Percentiles rank a stretch among this genome's conserved stretches.
These are phyloP conservation scores for Nibea coibor DNA, from an alignment of 2,113 vertebrate species.

Conservation along the genomic window DNA sequence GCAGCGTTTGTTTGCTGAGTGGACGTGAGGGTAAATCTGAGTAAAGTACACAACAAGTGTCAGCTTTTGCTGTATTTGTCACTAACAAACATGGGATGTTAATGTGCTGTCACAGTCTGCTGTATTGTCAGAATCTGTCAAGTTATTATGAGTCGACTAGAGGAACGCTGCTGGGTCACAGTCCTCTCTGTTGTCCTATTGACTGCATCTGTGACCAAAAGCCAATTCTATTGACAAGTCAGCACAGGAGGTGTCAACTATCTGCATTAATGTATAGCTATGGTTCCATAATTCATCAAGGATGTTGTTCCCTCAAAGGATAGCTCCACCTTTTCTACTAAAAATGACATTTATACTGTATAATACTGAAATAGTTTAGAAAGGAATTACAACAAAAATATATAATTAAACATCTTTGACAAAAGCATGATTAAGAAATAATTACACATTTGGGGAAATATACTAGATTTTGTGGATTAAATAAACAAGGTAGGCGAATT, in stretches of 20 bases:
- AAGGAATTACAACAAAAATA: not conserved
- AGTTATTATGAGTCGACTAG: slow-evolving; percentile 38
- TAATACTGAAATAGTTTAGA: not conserved
- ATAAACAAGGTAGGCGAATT: not conserved
- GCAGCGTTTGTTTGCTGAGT: slow-evolving; percentile 69
- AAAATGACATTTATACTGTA: not conserved
- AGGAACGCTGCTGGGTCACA: slow-evolving; percentile 35
- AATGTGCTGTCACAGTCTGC: slow-evolving; percentile 1
- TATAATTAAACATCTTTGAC: not conserved
- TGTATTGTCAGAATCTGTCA: slow-evolving; percentile 29
- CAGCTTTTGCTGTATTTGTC: slow-evolving; percentile 39
- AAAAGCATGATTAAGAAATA: not conserved
- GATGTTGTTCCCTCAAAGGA: slow-evolving; percentile 25
- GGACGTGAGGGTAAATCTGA: slow-evolving; percentile 51
- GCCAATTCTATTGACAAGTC: slow-evolving; percentile 60
- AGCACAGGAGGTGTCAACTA: slow-evolving; percentile 19
- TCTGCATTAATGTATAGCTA: slow-evolving; percentile 46
- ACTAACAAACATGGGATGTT: slow-evolving; percentile 33
- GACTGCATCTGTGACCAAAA: slow-evolving; percentile 61
- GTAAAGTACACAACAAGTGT: slow-evolving; percentile 43
- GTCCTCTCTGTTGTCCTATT: slow-evolving; percentile 48
- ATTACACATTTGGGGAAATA: not conserved
- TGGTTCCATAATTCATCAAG: slow-evolving; percentile 56
- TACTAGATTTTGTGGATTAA: too few relatives aligned
- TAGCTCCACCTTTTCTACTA: not conserved